These are phyloP conservation scores for Himalopsyche anomala DNA, from an alignment of 2,888 invertebrate species.

Conservation along the genomic window DNA sequence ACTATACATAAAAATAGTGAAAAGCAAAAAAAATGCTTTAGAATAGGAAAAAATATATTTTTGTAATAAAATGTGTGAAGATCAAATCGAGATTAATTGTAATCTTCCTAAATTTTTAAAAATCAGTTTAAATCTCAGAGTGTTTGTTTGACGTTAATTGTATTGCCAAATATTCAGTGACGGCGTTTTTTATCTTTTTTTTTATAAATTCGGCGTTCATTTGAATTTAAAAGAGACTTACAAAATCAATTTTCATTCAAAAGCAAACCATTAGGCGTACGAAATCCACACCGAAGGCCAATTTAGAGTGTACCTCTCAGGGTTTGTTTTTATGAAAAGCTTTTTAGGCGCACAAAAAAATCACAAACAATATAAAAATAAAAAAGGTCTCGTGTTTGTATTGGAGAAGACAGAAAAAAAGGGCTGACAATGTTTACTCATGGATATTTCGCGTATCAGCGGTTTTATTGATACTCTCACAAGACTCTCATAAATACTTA, in stretches of 20 bases:
- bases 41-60: too few relatives aligned
- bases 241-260: slow-evolving; percentile 42
- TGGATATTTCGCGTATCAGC: slow-evolving; percentile 46
- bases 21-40: too few relatives aligned
- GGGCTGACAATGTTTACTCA: slow-evolving; percentile 47
- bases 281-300: slow-evolving; percentile 43
- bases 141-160: neutral
- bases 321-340: slow-evolving; percentile 40
- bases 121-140: too few relatives aligned
- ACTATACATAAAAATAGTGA: too few relatives aligned
- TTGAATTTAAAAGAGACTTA: slow-evolving; percentile 41
- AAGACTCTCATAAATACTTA: slow-evolving; percentile 40
- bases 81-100: too few relatives aligned
- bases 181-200: neutral
- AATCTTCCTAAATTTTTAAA: too few relatives aligned
- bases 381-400: slow-evolving; percentile 46
- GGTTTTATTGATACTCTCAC: slow-evolving; percentile 46
- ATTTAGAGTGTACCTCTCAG: slow-evolving; percentile 40
- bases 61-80: too few relatives aligned
- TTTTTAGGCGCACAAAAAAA: slow-evolving; percentile 37
- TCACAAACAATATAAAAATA: slow-evolving; percentile 47
- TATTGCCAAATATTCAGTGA: neutral
- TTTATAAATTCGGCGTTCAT: slow-evolving; percentile 15
- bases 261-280: slow-evolving; percentile 42
- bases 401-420: slow-evolving; percentile 47